Conservation (phyloP, 2,113 vertebrate genomes). For the Plecturocebus donacophilus region DNA sequence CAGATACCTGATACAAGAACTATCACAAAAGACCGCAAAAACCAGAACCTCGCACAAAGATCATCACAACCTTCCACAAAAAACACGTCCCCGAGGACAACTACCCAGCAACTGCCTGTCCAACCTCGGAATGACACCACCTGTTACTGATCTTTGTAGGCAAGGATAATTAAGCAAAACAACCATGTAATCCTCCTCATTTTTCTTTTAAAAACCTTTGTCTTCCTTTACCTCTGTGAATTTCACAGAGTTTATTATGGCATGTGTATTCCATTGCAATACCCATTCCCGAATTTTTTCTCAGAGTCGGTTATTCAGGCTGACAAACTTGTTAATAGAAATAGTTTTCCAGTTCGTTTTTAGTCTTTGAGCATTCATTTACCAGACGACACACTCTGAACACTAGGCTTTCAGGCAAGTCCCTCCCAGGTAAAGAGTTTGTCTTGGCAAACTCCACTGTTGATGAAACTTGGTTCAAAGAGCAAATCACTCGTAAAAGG, state of each 20-base stretch:
- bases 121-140: neutral
- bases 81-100: neutral
- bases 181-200: neutral
- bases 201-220: neutral
- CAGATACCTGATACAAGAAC: neutral
- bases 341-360: neutral
- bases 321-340: neutral
- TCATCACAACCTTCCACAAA: neutral
- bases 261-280: neutral
- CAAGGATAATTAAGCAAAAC: neutral
- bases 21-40: neutral
- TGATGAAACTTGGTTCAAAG: neutral
- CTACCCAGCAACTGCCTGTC: neutral
- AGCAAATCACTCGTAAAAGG: neutral
- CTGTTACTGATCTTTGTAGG: neutral
- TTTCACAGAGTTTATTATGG: neutral
- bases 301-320: neutral
- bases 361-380: neutral
- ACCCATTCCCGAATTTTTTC: neutral
- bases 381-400: neutral
- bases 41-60: neutral
- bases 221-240: neutral
- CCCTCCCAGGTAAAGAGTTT: neutral
- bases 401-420: neutral
- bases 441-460: neutral